A percentile compares a stretch with the other conserved stretches of the same genome.
phyloP scores from a whole-genome alignment of 2,113 vertebrate genomes.

The Passer domesticus region DNA sequence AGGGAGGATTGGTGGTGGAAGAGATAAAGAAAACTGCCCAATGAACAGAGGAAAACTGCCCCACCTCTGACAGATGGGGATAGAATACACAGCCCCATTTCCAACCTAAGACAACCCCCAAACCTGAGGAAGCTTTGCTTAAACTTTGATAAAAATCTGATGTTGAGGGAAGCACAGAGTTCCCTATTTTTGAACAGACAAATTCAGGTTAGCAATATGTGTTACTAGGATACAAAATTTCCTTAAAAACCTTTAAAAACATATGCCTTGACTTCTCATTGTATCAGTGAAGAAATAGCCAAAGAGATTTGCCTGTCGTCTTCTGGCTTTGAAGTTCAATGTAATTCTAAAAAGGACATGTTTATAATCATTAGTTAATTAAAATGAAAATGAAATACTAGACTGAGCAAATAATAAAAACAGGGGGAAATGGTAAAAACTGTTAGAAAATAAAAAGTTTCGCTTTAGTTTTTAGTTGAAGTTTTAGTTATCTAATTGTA shows the following conservation, averaged over 20 bases:
- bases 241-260: neutral
- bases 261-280: neutral
- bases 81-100: neutral
- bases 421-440: neutral
- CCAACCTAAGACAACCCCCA: neutral
- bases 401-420: neutral
- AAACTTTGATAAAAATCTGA: neutral
- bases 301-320: neutral
- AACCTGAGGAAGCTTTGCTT: neutral
- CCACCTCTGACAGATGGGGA: neutral
- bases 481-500: neutral
- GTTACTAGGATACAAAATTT: neutral
- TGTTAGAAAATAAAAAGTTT: neutral
- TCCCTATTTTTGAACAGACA: neutral
- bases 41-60: neutral
- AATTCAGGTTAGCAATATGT: neutral
- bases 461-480: neutral
- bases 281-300: neutral
- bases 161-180: neutral
- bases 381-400: neutral
- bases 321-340: neutral
- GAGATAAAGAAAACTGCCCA: too few species aligned
- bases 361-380: constrained; percentile 13
- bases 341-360: neutral
- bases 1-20: too few species aligned